Evolutionary conservation across 2,888 invertebrate genomes (phyloP).

Genomic region (Diplolepis rosae): DNA sequence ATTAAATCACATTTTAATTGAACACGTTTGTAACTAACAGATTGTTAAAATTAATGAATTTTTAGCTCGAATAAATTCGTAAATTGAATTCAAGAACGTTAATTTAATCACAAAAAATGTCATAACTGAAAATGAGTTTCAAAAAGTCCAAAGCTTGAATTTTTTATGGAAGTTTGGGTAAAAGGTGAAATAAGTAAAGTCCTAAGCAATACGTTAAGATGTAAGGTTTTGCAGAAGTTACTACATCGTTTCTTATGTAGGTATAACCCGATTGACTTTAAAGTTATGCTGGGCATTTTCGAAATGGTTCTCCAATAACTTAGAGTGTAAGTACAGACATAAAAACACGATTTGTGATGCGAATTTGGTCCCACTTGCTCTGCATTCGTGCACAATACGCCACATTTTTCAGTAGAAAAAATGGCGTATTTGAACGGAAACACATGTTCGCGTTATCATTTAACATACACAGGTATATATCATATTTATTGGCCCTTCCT

Average conservation of each 20-base stretch:
- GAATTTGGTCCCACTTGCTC: not conserved
- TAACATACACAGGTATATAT: slow-evolving; percentile 51
- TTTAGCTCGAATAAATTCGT: too few relatives aligned
- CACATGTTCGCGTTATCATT: slow-evolving; percentile 50
- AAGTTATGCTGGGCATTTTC: slow-evolving; percentile 47
- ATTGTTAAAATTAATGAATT: too few relatives aligned
- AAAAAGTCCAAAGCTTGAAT: too few relatives aligned
- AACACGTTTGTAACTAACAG: too few relatives aligned
- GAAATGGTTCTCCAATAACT: slow-evolving; percentile 46
- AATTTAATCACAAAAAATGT: too few relatives aligned
- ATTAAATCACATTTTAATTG: too few relatives aligned
- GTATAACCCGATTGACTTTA: slow-evolving; percentile 45
- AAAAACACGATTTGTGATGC: slow-evolving; percentile 8
- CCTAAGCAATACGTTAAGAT: slow-evolving; percentile 14
- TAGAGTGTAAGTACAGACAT: slow-evolving; percentile 11
- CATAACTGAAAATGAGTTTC: too few relatives aligned
- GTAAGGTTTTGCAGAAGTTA: slow-evolving; percentile 48
- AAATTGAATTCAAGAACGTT: too few relatives aligned
- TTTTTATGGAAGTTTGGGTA: too few relatives aligned
- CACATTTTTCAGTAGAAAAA: slow-evolving; percentile 43
- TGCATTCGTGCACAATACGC: slow-evolving; percentile 43
- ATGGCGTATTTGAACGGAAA: slow-evolving; percentile 36
- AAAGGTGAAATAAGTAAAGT: slow-evolving; percentile 21
- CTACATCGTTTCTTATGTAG: slow-evolving; percentile 42
- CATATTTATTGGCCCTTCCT: slow-evolving; percentile 45